A percentile compares a stretch with the other conserved stretches of the same genome.
Conservation (phyloP, 1,140 invertebrate genomes). For the Papilio xuthus region DNA sequence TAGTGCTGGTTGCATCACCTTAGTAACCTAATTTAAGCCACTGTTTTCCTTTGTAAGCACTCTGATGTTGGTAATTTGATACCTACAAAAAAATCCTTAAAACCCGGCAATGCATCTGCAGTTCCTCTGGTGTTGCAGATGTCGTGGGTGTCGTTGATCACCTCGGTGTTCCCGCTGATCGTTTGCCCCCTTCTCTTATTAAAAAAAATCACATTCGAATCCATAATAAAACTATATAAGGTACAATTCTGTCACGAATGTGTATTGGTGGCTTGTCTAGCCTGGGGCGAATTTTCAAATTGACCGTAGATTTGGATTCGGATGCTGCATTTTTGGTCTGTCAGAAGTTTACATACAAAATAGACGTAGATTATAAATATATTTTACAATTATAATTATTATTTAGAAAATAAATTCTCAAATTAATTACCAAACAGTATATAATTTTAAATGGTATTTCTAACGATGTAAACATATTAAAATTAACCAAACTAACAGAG, state of each 20-base stretch:
- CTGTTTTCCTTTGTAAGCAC: no score
- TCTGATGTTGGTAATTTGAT: no score
- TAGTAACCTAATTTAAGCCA: no score
- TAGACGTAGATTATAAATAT: neutral
- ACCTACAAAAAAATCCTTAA: no score
- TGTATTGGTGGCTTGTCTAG: neutral
- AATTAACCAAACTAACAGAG: neutral
- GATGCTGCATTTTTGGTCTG: neutral
- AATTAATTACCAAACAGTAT: neutral
- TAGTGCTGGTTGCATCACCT: no score
- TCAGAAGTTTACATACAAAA: neutral
- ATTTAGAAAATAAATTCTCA: no score
- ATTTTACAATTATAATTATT: neutral
- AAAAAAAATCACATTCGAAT: neutral
- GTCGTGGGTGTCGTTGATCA: no score
- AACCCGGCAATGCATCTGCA: no score
- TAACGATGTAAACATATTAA: neutral
- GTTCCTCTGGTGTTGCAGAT: no score
- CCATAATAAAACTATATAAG: neutral
- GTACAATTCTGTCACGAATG: neutral
- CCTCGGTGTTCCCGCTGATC: no score
- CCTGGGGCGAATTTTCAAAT: conserved; percentile 3
- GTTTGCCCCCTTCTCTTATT: neutral
- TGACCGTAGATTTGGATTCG: neutral
- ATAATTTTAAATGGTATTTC: neutral